These are phyloP conservation scores for Ophioninae sp. DNA, from an alignment of 2,888 invertebrate species.

Conservation along the genomic window DNA sequence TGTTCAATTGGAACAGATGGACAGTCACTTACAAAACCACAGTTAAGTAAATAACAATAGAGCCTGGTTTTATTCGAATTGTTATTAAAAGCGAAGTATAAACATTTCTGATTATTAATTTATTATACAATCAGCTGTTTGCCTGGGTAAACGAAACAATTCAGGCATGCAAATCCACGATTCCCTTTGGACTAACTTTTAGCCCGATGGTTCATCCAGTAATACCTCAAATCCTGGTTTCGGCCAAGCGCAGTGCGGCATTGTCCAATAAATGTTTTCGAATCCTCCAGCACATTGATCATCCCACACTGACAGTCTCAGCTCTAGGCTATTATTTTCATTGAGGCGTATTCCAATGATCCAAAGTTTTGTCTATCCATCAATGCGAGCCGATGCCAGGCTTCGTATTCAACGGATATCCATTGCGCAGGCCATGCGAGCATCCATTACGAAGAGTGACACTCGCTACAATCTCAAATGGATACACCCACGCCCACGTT, in stretches of 20 bases:
- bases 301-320: background rate
- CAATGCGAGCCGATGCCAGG: conserved; percentile 9
- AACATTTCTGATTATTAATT: too few relatives aligned
- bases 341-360: conserved; percentile 13
- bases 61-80: too few relatives aligned
- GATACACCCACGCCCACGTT: background rate
- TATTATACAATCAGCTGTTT: too few relatives aligned
- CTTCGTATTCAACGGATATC: conserved; percentile 14
- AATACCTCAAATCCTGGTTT: background rate
- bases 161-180: background rate
- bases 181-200: background rate
- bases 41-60: too few relatives aligned
- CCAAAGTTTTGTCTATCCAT: conserved; percentile 18
- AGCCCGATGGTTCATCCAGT: background rate
- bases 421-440: background rate
- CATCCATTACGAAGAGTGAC: conserved; percentile 48
- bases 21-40: too few relatives aligned
- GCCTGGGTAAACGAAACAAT: too few relatives aligned
- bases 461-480: background rate
- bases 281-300: background rate
- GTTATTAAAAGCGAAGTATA: too few relatives aligned
- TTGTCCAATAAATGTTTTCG: background rate
- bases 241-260: background rate
- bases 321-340: background rate
- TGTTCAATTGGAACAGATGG: too few relatives aligned